These are phyloP conservation scores for Pogonophryne albipinna DNA, from an alignment of 2,797 vertebrate species.

Conservation along the genomic window DNA sequence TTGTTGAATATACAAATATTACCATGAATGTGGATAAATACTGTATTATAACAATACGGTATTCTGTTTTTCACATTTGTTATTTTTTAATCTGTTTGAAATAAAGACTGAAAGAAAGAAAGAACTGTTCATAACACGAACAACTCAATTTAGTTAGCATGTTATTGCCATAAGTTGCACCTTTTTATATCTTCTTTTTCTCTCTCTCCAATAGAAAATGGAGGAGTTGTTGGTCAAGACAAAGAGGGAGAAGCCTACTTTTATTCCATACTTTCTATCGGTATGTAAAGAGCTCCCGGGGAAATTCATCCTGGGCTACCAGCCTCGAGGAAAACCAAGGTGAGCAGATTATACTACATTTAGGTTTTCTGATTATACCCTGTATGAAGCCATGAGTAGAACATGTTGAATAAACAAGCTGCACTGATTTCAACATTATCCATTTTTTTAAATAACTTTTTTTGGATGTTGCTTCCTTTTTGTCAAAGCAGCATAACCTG, in stretches of 20 bases:
- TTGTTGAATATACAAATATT: too few relatives aligned
- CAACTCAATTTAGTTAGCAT: background rate
- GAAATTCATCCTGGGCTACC: constrained; percentile 99
- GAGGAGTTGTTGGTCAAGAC: constrained; percentile 93
- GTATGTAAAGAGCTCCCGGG: constrained; percentile 97
- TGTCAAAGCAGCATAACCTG: background rate
- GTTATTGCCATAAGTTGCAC: background rate
- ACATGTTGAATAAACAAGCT: background rate
- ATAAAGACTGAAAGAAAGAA: too few relatives aligned
- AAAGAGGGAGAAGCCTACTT: constrained; percentile 98
- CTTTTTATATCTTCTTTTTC: background rate
- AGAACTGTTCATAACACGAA: background rate
- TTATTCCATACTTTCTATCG: constrained; percentile 97
- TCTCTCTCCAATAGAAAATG: constrained; percentile 89
- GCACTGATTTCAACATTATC: background rate
- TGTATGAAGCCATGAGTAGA: background rate
- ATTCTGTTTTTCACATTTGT: too few relatives aligned
- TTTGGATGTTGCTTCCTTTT: background rate
- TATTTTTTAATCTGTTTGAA: too few relatives aligned
- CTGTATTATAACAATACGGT: too few relatives aligned
- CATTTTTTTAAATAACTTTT: background rate
- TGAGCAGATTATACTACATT: constrained; percentile 67
- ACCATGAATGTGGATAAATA: too few relatives aligned
- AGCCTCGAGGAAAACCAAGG: constrained; percentile 98
- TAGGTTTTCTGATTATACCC: background rate